Percentiles rank a stretch among this genome's conserved stretches.
phyloP scores from a whole-genome alignment of 2,888 invertebrate species.

The Athalia cordata region DNA sequence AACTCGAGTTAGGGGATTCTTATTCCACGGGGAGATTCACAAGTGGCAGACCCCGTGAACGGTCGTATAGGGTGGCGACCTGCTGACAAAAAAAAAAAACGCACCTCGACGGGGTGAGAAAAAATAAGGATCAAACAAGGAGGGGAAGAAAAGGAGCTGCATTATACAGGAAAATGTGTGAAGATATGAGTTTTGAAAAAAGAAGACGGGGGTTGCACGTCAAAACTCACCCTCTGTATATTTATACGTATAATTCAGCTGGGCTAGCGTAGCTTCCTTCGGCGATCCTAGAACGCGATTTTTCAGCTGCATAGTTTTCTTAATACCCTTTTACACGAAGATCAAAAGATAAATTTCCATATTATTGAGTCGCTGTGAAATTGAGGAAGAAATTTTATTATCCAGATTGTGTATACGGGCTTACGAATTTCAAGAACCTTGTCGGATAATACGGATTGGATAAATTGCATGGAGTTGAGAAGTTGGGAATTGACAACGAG shows the following conservation, averaged over 20 bases:
- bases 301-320: constrained; percentile 26
- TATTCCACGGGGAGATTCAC: constrained; percentile 42
- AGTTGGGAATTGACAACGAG: constrained; percentile 10
- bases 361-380: no score
- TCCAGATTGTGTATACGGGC: no score
- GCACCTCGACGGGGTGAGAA: constrained; percentile 46
- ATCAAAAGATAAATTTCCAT: no score
- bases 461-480: constrained; percentile 7
- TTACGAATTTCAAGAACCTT: background rate
- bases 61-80: constrained; percentile 59
- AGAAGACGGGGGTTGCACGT: constrained; percentile 22
- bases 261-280: background rate
- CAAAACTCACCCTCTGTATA: constrained; percentile 30
- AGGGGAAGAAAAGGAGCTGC: background rate
- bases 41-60: constrained; percentile 50
- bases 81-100: constrained; percentile 55
- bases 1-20: constrained; percentile 53
- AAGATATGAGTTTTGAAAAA: constrained; percentile 12
- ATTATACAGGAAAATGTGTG: constrained; percentile 22
- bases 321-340: no score
- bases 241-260: background rate
- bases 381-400: no score
- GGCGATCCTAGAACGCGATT: background rate
- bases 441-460: constrained; percentile 8
- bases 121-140: constrained; percentile 30